Percentiles rank a stretch among this genome's conserved stretches.
Conservation (phyloP, 2,797 vertebrate species). For the Alectoris magna region DNA sequence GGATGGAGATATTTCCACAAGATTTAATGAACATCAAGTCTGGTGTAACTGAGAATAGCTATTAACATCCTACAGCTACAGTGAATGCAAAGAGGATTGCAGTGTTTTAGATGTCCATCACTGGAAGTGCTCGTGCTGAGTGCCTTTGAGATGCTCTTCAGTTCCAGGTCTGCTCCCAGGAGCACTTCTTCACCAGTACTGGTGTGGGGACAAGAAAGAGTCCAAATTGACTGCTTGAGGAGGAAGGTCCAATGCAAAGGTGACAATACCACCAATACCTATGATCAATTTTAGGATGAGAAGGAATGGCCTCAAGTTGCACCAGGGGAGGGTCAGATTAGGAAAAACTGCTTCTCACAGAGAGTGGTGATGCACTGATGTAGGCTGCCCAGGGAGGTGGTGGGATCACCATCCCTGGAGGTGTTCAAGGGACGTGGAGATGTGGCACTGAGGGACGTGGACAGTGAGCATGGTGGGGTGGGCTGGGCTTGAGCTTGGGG, state of each 20-base stretch:
- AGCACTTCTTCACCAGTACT: neutral
- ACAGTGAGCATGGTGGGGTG: too few relatives aligned
- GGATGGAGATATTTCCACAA: neutral
- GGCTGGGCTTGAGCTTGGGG: too few relatives aligned
- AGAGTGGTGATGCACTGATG: too few relatives aligned
- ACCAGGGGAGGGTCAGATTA: too few relatives aligned
- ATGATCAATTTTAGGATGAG: neutral
- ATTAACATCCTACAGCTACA: neutral
- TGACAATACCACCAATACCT: fast-evolving
- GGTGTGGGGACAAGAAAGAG: neutral
- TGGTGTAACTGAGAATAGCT: neutral
- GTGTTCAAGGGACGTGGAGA: too few relatives aligned
- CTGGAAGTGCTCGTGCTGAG: neutral
- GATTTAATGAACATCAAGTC: neutral
- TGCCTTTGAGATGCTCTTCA: neutral
- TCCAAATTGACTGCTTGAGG: neutral
- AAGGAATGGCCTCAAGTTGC: too few relatives aligned
- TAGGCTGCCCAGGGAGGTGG: too few relatives aligned
- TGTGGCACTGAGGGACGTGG: too few relatives aligned
- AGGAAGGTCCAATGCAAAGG: neutral
- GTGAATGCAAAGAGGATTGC: neutral
- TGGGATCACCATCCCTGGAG: too few relatives aligned
- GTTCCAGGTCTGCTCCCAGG: neutral
- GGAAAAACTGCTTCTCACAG: too few relatives aligned
- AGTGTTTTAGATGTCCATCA: neutral